A percentile compares a stretch with the other conserved stretches of the same genome.
phyloP scores from a whole-genome alignment of 1,140 invertebrate genomes.

The Wiebesia pumilae region DNA sequence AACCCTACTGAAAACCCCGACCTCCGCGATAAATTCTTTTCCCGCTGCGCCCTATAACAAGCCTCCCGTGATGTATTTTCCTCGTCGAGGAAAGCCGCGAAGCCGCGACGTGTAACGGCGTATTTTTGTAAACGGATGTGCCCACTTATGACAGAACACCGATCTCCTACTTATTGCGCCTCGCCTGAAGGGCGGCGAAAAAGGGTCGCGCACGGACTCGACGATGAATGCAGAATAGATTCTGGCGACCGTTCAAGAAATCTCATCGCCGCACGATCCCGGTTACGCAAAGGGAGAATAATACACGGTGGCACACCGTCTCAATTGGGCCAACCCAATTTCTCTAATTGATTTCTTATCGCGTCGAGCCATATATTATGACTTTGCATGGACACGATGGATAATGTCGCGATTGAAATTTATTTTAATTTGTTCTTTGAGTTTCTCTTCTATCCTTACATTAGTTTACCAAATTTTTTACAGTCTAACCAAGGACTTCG shows the following conservation, averaged over 20 bases:
- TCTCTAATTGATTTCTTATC: slow-evolving; percentile 51
- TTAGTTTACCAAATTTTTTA: too few relatives aligned
- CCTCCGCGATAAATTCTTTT: not conserved
- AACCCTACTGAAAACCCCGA: not conserved
- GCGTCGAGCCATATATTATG: not conserved
- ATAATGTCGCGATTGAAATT: too few relatives aligned
- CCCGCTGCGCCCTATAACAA: not conserved
- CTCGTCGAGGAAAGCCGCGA: not conserved
- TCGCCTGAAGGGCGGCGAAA: not conserved
- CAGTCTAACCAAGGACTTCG: not conserved
- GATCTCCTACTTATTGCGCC: not conserved
- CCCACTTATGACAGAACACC: not conserved
- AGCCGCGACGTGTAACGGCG: not conserved
- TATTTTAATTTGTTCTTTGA: too few relatives aligned
- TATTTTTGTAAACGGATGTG: not conserved
- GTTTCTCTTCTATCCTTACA: too few relatives aligned
- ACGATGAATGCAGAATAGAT: slow-evolving; percentile 46
- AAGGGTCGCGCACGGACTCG: not conserved
- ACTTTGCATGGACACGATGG: not conserved
- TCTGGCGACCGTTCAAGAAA: slow-evolving; percentile 45
- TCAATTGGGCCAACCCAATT: slow-evolving; percentile 43
- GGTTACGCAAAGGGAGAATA: not conserved
- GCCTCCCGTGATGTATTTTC: not conserved
- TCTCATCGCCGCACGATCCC: not conserved
- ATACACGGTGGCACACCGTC: not conserved